Base-by-base conservation (phyloP, 2,113 vertebrate genomes). In the Cygnus atratus region DNA sequence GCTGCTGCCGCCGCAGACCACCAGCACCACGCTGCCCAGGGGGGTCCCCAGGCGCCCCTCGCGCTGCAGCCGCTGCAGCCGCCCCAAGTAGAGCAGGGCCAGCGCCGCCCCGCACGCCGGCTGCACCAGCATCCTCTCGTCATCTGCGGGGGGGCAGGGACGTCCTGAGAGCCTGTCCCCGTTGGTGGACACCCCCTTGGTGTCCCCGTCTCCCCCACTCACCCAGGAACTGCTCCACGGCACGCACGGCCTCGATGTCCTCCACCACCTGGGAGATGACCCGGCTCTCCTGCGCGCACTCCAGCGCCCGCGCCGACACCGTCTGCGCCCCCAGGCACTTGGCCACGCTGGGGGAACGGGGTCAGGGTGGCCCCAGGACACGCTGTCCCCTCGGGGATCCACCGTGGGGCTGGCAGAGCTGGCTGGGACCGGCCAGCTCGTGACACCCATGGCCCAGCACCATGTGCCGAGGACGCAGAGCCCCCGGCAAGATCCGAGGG, bases 111-210 rank as follows among this genome's bases (percentile, higher is more conserved):
- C 99, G 3, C 99, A 99, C 35, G 99, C 98, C 0, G 99, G 98
- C 92, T 99, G 98, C 96, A 99, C 99, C 96, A 99, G 92, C 95
- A 99, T 95, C 96, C 98, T 98, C 95, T 99, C 99, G 1, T 99
- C 99, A 4, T 99, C 99, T 99, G 98, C 6, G 31, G 54, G 33
- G 54, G 55, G 28, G 79, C 5, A 7, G 39, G 10, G 7, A 54
- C 71, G 1, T 1, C 0, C 50, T n/a, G 15, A 90, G 66, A 21
- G n/a, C 11, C 44, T 2, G 0, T 13, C 63, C 35, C 13, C 65
- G 14, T 3, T 39, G 19, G 19, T 4, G 22, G 48, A 7, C 12
- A 13, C 22, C 7, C 13, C 10, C 18, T 41, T 0, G 2, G 5
- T 4, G 37, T 17, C 66, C 29, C 39, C 2, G 7, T 5, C 43